Conservation (phyloP, 1,140 invertebrate genomes). For the Chironomus tepperi region DNA sequence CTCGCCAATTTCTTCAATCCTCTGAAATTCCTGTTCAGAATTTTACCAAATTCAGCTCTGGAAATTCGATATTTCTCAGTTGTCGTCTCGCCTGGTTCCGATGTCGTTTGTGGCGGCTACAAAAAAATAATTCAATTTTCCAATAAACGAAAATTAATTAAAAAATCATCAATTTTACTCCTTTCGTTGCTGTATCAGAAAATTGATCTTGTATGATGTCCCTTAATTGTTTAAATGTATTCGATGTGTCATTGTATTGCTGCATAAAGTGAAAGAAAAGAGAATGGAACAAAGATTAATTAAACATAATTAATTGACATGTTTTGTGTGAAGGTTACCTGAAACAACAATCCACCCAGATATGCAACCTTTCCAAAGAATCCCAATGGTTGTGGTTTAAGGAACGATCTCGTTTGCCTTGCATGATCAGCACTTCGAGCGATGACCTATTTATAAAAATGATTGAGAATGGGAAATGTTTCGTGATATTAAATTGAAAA, state of each 20-base stretch:
- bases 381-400: background rate
- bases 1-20: constrained; percentile 34
- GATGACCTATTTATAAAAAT: background rate
- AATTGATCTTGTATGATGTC: constrained; percentile 37
- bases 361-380: constrained; percentile 15
- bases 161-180: constrained; percentile 29
- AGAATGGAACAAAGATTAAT: background rate
- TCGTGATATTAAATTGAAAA: background rate
- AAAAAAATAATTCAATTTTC: background rate
- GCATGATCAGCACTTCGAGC: background rate
- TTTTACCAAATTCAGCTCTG: constrained; percentile 37
- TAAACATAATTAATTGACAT: background rate
- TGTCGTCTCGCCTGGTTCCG: constrained; percentile 29
- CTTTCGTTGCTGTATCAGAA: constrained; percentile 32
- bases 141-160: constrained; percentile 27
- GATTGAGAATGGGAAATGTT: background rate
- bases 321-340: background rate
- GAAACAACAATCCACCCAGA: background rate
- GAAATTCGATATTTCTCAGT: constrained; percentile 36
- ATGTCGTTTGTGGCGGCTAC: constrained; percentile 27
- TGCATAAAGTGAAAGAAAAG: constrained; percentile 25
- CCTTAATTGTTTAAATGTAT: constrained; percentile 34
- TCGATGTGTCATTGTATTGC: constrained; percentile 38
- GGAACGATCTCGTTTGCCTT: background rate
- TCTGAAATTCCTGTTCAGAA: constrained; percentile 37